A percentile compares a stretch with the other conserved stretches of the same genome.
Conservation (phyloP, 2,113 vertebrate species). For the Silurus meridionalis region DNA sequence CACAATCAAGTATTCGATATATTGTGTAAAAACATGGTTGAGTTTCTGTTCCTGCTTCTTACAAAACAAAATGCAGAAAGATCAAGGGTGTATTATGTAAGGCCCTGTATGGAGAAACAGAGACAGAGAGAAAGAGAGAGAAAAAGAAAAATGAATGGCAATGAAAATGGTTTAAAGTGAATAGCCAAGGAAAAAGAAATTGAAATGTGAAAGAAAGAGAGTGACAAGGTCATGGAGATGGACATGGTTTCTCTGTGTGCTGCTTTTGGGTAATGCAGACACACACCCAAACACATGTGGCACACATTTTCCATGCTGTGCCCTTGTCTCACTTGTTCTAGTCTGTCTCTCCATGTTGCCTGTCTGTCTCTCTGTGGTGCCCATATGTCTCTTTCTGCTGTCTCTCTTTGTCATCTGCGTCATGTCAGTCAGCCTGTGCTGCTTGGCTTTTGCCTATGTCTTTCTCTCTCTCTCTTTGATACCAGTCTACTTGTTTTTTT, state of each 20-base stretch:
- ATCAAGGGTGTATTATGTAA: background rate
- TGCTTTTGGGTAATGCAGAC: background rate
- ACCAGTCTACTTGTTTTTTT: background rate
- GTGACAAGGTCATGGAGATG: background rate
- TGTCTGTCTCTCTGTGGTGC: background rate
- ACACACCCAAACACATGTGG: background rate
- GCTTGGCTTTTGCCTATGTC: background rate
- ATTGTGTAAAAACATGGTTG: background rate
- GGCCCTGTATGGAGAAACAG: background rate
- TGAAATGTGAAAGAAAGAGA: background rate
- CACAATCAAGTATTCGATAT: background rate
- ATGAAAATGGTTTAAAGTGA: background rate
- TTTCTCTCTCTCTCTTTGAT: background rate
- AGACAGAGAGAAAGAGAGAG: background rate
- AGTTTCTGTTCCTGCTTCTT: background rate
- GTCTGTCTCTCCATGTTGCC: background rate
- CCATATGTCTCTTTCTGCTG: background rate
- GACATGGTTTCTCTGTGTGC: background rate
- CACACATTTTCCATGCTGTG: background rate
- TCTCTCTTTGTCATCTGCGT: background rate
- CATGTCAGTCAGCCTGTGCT: background rate
- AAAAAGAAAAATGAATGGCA: background rate
- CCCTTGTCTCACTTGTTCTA: background rate
- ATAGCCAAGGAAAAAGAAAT: background rate
- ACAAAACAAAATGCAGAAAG: background rate